Percentiles rank a stretch among this genome's conserved stretches.
These are phyloP conservation scores for Proisotoma minuta DNA, from an alignment of 2,888 invertebrate species.

Conservation along the genomic window DNA sequence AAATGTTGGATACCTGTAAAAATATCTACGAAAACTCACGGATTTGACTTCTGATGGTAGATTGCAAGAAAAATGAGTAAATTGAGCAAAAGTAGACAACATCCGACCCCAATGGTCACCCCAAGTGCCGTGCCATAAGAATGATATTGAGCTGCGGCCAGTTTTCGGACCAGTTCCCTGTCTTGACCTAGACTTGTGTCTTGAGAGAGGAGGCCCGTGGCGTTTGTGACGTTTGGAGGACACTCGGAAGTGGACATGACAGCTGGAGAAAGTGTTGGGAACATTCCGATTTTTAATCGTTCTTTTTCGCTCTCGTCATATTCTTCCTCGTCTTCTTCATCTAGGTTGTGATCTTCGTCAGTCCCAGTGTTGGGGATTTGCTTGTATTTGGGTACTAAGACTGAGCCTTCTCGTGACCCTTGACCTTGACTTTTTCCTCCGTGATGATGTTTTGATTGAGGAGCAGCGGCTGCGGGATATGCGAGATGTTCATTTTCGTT, in stretches of 20 bases:
- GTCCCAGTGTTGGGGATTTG: background rate
- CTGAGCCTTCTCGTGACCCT: background rate
- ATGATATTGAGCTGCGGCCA: slow-evolving; percentile 67
- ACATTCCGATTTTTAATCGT: slow-evolving; percentile 10
- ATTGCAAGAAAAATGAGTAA: slow-evolving; percentile 47
- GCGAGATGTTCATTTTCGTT: slow-evolving; percentile 35
- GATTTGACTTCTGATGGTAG: slow-evolving; percentile 47
- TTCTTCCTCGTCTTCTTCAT: background rate
- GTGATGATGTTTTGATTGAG: background rate
- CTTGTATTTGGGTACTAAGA: background rate
- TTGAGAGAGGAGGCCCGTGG: slow-evolving; percentile 22
- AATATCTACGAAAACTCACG: slow-evolving; percentile 27
- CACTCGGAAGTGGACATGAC: slow-evolving; percentile 47
- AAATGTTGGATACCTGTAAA: background rate
- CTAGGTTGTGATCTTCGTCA: background rate
- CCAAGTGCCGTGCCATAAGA: slow-evolving; percentile 83
- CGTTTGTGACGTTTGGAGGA: slow-evolving; percentile 45
- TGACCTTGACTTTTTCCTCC: background rate
- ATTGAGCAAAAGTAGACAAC: slow-evolving; percentile 47
- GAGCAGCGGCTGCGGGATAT: slow-evolving; percentile 31
- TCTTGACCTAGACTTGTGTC: slow-evolving; percentile 28
- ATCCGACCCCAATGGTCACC: slow-evolving; percentile 81
- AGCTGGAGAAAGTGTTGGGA: slow-evolving; percentile 43
- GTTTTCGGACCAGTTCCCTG: slow-evolving; percentile 52
- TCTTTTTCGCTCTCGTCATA: background rate